Evolutionary conservation across 2,888 invertebrate genomes (phyloP).

Genomic region (Melanargia galathea): DNA sequence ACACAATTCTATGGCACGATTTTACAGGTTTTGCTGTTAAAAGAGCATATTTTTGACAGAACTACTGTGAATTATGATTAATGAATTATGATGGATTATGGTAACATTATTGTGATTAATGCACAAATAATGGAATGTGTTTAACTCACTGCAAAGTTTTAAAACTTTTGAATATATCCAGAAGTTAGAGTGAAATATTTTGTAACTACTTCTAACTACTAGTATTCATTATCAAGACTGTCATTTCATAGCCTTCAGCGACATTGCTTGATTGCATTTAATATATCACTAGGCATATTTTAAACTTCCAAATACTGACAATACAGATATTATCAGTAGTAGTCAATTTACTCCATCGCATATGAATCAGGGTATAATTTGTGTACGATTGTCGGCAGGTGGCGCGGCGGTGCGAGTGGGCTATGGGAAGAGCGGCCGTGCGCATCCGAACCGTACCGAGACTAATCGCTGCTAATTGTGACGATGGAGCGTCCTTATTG

Average conservation of each 20-base stretch:
- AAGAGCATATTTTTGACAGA: background rate
- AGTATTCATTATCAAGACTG: no score
- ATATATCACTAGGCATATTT: background rate
- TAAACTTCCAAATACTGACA: background rate
- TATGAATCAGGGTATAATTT: conserved; percentile 2
- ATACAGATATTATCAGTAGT: background rate
- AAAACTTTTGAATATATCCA: no score
- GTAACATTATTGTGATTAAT: no score
- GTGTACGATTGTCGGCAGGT: conserved; percentile 14
- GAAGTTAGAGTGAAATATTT: no score
- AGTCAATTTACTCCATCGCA: background rate
- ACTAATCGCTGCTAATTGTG: conserved; percentile 79
- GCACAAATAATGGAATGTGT: no score
- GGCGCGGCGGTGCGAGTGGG: conserved; percentile 14
- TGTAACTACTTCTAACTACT: no score
- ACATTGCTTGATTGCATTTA: no score
- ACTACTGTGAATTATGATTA: no score
- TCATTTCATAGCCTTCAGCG: no score
- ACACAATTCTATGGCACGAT: background rate
- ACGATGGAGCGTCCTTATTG: conserved; percentile 47
- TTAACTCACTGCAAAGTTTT: no score
- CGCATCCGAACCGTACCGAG: conserved; percentile 72
- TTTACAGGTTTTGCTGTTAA: background rate
- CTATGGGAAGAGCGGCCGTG: conserved; percentile 80
- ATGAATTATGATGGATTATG: no score